These are phyloP conservation scores for Argynnis bischoffii DNA, from an alignment of 2,888 invertebrate species.

Conservation along the genomic window DNA sequence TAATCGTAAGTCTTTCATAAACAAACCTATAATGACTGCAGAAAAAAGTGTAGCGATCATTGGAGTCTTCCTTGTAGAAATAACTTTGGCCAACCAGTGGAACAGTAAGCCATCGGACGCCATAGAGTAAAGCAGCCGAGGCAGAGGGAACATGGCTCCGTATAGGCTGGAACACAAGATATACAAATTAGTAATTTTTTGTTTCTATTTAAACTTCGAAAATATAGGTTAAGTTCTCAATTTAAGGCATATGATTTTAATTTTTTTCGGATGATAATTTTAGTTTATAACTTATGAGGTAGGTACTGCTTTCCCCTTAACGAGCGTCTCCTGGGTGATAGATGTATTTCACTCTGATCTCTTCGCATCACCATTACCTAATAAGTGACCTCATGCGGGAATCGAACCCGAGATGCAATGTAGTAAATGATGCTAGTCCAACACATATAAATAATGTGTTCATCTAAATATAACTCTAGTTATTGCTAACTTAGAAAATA, in stretches of 20 bases:
- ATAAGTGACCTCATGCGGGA: too few relatives aligned
- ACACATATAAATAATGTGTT: too few relatives aligned
- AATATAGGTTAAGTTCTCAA: background rate
- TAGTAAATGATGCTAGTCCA: too few relatives aligned
- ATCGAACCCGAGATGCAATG: too few relatives aligned
- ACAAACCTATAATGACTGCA: constrained; percentile 85
- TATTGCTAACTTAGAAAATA: too few relatives aligned
- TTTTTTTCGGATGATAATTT: too few relatives aligned
- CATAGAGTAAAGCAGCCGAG: constrained; percentile 92
- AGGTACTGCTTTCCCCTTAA: too few relatives aligned
- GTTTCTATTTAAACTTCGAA: background rate
- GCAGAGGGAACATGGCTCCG: constrained; percentile 91
- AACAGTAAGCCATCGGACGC: constrained; percentile 91
- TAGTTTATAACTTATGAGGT: too few relatives aligned
- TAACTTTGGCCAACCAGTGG: constrained; percentile 86
- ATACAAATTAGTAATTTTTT: background rate
- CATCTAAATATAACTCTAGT: background rate
- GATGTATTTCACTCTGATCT: too few relatives aligned
- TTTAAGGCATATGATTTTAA: too few relatives aligned
- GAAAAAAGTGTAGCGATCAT: constrained; percentile 87
- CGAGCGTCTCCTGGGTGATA: too few relatives aligned
- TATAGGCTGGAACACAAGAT: constrained; percentile 83
- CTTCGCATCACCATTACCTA: too few relatives aligned
- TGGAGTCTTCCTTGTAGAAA: constrained; percentile 87
- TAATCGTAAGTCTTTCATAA: background rate